Evolutionary conservation across 2,113 vertebrate genomes (phyloP).

Genomic region (Platanista minor): DNA sequence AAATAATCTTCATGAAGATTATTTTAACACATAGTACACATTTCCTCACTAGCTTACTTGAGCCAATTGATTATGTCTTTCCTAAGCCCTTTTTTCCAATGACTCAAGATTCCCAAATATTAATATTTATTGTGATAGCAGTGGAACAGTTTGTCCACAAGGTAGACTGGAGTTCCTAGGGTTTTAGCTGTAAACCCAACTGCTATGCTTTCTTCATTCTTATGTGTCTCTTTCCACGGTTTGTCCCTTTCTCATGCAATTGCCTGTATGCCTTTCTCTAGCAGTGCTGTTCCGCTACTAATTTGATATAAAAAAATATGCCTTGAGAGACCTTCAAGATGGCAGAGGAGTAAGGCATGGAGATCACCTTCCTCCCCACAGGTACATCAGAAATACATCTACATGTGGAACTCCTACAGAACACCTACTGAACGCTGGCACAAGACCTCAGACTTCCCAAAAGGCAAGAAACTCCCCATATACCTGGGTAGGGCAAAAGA

Average conservation of each 20-base stretch:
- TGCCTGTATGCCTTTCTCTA: neutral
- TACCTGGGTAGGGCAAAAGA: no score
- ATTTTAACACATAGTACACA: neutral
- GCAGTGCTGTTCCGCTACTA: neutral
- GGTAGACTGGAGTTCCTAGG: neutral
- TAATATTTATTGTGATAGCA: neutral
- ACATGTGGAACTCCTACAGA: no score
- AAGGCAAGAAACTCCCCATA: no score
- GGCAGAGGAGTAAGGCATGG: no score
- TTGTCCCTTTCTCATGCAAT: neutral
- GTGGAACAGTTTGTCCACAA: neutral
- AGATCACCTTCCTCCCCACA: no score
- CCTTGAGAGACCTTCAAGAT: no score
- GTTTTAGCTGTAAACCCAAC: neutral
- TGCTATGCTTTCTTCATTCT: neutral
- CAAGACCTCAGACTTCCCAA: no score
- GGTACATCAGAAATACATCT: no score
- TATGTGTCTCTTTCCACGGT: neutral
- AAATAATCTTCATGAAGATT: slow-evolving; percentile 12
- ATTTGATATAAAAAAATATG: neutral
- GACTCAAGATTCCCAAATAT: neutral
- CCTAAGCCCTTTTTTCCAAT: neutral
- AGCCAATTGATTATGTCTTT: neutral
- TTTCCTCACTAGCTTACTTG: neutral
- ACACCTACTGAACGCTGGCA: no score